Base-by-base conservation (phyloP, 2,113 vertebrate genomes). In the Bostrychus sinensis region DNA sequence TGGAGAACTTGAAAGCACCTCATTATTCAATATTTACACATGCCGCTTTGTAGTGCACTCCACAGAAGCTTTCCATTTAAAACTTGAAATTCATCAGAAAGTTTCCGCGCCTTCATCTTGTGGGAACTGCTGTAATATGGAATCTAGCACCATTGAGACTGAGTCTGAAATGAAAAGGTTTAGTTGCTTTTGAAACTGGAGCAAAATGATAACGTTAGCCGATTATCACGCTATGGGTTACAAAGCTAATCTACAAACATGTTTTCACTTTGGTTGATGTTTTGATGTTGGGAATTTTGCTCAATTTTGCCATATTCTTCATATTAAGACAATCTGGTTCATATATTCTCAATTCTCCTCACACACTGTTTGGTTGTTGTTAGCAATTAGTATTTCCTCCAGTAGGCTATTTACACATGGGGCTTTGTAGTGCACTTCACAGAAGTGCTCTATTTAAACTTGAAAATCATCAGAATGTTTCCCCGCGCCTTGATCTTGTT, bases 11-110 rank as follows among this genome's bases (percentile, higher is more conserved):
- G 78, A 91, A 91, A 91, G 89, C 51, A 19, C 39, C 82, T 82
- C 88, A 85, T 89, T 89, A 89, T 88, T 90, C 75, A 87, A 82
- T 88, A 86, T 90, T 89, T 86, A 86, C 89, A 88, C 83, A 76
- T 83, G 78, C 66, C n/a, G 66, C 89, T 90, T 89, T 90, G 88
- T 89, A 81, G 86, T 80, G 72, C 67, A 1, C 73, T 70, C 77
- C 73, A 86, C 90, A 90, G 84, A 87, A 90, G 88, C 85, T 91
- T 91, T 89, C 78, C 70, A 90, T 91, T 90, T 89, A 86, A n/a
- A 77, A 86, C 61, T 78, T 74, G 76, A 82, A 87, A 82, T 80
- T 78, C 74, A 70, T 85, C 80, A 74, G 65, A 88, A 83, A 37
- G 72, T 66, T 67, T 41, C 70, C 77, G 41, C 13, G 68, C 61